These are phyloP conservation scores for Altica lythri DNA, from an alignment of 2,888 invertebrate genomes.

Conservation along the genomic window DNA sequence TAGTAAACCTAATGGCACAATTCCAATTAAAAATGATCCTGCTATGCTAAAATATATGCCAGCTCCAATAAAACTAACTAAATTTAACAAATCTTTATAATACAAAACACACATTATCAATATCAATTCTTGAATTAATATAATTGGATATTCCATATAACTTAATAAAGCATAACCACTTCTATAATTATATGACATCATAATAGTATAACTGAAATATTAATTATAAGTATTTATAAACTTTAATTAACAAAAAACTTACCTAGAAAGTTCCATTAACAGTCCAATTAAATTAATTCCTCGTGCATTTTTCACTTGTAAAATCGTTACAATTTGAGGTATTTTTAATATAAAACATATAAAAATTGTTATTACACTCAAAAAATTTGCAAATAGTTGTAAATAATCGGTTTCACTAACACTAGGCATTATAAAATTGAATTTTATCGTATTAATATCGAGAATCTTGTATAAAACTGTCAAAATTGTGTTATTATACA, in stretches of 20 bases:
- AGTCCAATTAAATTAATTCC: slow-evolving; percentile 72
- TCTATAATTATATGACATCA: slow-evolving; percentile 78
- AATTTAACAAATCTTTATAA: slow-evolving; percentile 65
- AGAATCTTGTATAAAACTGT: no score
- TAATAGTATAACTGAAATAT: slow-evolving; percentile 75
- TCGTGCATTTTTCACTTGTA: slow-evolving; percentile 67
- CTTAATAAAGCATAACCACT: slow-evolving; percentile 75
- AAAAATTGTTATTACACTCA: slow-evolving; percentile 77
- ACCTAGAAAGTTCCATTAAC: slow-evolving; percentile 74
- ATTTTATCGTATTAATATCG: no score
- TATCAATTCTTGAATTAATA: slow-evolving; percentile 75
- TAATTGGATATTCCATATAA: slow-evolving; percentile 84
- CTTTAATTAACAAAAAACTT: slow-evolving; percentile 30
- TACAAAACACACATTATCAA: slow-evolving; percentile 73
- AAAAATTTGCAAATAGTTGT: slow-evolving; percentile 57
- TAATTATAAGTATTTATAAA: slow-evolving; percentile 2
- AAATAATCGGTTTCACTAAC: slow-evolving; percentile 7
- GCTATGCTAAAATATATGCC: slow-evolving; percentile 58
- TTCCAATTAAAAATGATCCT: slow-evolving; percentile 56
- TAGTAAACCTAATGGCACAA: slow-evolving; percentile 61
- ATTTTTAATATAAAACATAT: slow-evolving; percentile 80
- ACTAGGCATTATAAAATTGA: no score
- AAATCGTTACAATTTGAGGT: slow-evolving; percentile 77
- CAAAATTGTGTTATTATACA: no score
- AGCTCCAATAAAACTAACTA: slow-evolving; percentile 52